Base-by-base conservation (phyloP, 2,888 invertebrate genomes). In the Meghimatium bilineatum region DNA sequence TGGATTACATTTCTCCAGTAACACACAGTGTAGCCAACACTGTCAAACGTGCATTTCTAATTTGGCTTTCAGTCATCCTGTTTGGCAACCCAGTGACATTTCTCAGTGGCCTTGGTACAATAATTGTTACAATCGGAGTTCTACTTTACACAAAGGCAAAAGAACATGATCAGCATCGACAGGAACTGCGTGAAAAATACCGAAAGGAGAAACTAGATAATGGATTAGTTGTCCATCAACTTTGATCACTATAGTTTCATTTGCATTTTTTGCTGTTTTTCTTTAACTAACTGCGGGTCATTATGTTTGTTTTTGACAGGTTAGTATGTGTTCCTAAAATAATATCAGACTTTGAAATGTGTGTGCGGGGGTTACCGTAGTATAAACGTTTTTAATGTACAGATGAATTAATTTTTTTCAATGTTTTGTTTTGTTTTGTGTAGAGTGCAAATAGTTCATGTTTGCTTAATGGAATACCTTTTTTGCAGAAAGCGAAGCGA, bases 11-110 rank as follows among this genome's bases (percentile, higher is more conserved):
- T 91, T 96, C 96, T 92, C 96, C 96, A 38, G 96, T 96, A 29
- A 96, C 96, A 44, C 96, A 96, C 92, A 92, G 96, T 94, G 96
- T 96, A 88, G 96, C 96, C 49, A 96, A 96, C 93, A 96, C 96
- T 86, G 96, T 96, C 71, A 96, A 96, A 93, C 94, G 96, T 90
- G 96, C 96, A 75, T 95, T 96, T 90, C 94, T 96, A 66, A 96
- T 96, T 89, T 96, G 96, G 96, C 93, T 96, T 85, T 96, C 96
- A 56, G 95, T 96, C 85, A 92, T 96, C 87, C 94, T 96, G 92
- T 96, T 96, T 93, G 96, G 96, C 86, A 96, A 96, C 93, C 95
- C 96, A 75, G 95, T 96, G 87, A 96, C 96, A 74, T 94, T 95
- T 80, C 94, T 96, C 86, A 96, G 96, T 91, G 96, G 96, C 38